phyloP scores from a whole-genome alignment of 1,140 invertebrate species.

The Probaryconus sp. region DNA sequence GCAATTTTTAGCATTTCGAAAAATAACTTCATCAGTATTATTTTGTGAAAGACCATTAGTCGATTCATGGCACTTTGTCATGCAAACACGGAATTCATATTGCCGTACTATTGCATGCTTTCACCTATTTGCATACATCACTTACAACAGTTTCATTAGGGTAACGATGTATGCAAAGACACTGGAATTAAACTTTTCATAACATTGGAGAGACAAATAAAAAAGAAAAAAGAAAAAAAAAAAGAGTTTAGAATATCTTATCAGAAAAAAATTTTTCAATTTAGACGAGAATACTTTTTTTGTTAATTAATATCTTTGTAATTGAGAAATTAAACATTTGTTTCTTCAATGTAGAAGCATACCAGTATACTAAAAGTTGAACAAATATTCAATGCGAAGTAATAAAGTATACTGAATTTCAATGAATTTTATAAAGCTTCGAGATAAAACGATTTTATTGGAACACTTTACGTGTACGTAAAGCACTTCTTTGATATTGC shows the following conservation, averaged over 20 bases:
- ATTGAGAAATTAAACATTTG: no score
- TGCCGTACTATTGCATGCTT: conserved; percentile 54
- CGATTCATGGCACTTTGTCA: conserved; percentile 55
- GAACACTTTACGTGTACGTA: conserved; percentile 32
- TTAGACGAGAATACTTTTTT: no score
- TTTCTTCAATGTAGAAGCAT: conserved; percentile 18
- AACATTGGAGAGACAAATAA: conserved; percentile 37
- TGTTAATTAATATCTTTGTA: no score
- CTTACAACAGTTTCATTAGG: conserved; percentile 55
- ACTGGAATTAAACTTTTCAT: conserved; percentile 44
- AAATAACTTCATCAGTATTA: conserved; percentile 58
- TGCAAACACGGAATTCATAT: conserved; percentile 60
- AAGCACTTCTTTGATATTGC: conserved; percentile 65
- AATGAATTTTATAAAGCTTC: conserved; percentile 58
- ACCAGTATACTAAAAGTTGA: conserved; percentile 8
- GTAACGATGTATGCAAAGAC: conserved; percentile 45
- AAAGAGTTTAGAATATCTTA: no score
- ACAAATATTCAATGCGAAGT: conserved; percentile 8
- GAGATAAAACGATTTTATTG: conserved; percentile 47
- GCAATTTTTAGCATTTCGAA: conserved; percentile 38
- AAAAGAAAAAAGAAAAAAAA: not conserved
- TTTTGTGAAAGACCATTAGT: conserved; percentile 53
- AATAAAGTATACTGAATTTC: conserved; percentile 42
- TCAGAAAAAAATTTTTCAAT: no score
- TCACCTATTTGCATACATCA: conserved; percentile 52